Evolutionary conservation across 2,888 invertebrate genomes (phyloP).

Genomic region (Xestia rhomboidea): DNA sequence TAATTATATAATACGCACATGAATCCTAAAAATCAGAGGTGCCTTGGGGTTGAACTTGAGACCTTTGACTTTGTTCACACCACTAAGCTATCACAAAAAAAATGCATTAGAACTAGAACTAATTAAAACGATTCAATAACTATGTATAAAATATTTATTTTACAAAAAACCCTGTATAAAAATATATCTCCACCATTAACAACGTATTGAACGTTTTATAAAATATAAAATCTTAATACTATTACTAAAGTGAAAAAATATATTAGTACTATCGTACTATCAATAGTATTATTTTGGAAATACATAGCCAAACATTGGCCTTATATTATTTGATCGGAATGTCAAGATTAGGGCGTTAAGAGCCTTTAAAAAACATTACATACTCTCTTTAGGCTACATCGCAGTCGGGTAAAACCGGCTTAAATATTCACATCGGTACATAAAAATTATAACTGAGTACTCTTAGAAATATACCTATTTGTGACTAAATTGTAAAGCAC

Average conservation of each 20-base stretch:
- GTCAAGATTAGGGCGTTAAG: neutral
- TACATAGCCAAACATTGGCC: neutral
- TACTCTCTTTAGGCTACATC: neutral
- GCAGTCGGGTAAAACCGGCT: neutral
- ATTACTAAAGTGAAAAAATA: neutral
- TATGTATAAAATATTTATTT: conserved; percentile 39
- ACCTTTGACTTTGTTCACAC: no score
- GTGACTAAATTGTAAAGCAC: conserved; percentile 11
- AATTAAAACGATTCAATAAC: neutral
- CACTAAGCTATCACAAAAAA: no score
- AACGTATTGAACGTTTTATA: conserved; percentile 20
- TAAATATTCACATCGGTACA: neutral
- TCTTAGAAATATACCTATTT: neutral
- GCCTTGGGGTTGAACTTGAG: no score
- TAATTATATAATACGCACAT: no score
- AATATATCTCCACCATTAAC: conserved; percentile 54
- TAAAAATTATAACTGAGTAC: neutral
- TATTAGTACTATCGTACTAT: conserved; percentile 11
- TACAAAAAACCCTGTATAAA: conserved; percentile 45
- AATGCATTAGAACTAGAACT: neutral
- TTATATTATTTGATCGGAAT: conserved; percentile 9
- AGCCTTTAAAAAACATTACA: neutral
- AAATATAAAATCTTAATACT: neutral
- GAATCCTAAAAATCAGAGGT: no score
- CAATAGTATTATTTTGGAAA: neutral